These are phyloP conservation scores for Suricata suricatta DNA, from an alignment of 2,113 vertebrate species.

Conservation along the genomic window DNA sequence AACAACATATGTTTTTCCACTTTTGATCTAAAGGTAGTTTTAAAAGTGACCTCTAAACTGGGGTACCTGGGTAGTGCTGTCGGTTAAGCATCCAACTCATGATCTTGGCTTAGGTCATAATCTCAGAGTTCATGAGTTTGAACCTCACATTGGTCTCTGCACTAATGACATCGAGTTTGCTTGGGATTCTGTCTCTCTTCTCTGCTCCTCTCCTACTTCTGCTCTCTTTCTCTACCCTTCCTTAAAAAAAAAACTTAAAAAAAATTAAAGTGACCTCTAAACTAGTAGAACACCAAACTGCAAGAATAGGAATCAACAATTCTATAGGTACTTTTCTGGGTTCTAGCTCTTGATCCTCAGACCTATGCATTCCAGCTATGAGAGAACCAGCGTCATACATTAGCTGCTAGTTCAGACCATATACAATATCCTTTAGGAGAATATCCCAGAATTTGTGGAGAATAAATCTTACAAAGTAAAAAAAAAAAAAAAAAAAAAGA, in stretches of 20 bases:
- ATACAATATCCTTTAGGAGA: neutral
- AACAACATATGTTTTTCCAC: neutral
- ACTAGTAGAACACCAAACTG: neutral
- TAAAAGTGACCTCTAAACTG: neutral
- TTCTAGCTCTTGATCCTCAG: neutral
- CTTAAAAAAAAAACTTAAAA: too few relatives aligned
- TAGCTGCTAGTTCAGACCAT: neutral
- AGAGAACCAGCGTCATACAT: neutral
- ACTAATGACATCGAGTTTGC: too few relatives aligned
- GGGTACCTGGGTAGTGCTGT: too few relatives aligned
- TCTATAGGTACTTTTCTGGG: neutral
- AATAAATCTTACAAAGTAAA: neutral
- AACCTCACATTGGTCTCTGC: too few relatives aligned
- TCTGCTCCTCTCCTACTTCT: too few relatives aligned
- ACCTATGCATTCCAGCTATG: neutral
- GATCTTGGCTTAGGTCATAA: too few relatives aligned
- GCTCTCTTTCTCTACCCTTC: too few relatives aligned
- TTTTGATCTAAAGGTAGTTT: neutral
- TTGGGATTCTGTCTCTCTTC: too few relatives aligned
- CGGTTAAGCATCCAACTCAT: too few relatives aligned
- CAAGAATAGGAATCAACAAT: neutral
- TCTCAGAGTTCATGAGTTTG: too few relatives aligned
- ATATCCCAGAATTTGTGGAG: neutral
- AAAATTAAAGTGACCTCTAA: neutral
- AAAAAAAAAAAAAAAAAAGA: too few relatives aligned